phyloP scores from a whole-genome alignment of 2,113 vertebrate genomes.

The Eulacestoma nigropectus region DNA sequence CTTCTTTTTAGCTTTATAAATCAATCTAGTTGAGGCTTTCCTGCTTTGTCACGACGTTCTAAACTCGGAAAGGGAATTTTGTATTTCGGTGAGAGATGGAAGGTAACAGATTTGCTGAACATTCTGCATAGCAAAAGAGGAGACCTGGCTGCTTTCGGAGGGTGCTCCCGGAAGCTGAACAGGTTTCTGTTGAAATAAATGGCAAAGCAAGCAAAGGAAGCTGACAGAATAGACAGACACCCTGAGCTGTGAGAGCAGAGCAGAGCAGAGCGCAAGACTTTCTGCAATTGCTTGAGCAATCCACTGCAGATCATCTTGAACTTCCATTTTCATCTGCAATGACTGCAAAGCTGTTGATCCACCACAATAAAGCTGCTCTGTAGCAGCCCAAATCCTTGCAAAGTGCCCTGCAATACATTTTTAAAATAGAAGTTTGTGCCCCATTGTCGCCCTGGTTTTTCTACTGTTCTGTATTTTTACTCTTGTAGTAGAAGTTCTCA shows the following conservation, averaged over 20 bases:
- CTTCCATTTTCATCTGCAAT: background rate
- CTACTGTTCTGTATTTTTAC: too few species aligned
- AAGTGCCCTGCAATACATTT: background rate
- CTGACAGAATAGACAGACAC: background rate
- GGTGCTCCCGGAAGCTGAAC: slow-evolving; percentile 11
- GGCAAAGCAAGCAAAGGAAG: background rate
- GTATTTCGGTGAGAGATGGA: background rate
- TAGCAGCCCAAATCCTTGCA: background rate
- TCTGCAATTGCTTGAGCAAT: background rate
- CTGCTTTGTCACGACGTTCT: background rate
- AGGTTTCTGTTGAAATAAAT: background rate
- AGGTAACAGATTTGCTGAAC: slow-evolving; percentile 20
- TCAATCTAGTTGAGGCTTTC: background rate
- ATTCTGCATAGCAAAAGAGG: background rate
- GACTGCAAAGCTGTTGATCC: background rate
- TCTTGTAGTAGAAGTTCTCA: too few species aligned
- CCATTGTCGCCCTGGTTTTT: too few species aligned
- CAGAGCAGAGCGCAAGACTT: background rate
- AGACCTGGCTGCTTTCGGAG: background rate
- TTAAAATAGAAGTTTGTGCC: too few species aligned
- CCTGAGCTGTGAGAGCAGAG: background rate
- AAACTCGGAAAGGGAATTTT: background rate
- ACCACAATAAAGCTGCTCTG: background rate
- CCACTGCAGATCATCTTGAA: background rate
- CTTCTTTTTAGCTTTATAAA: slow-evolving; percentile 2